Percentiles rank a stretch among this genome's conserved stretches.
Conservation (phyloP, 2,797 vertebrate species). For the Ctenopoma multispine region DNA sequence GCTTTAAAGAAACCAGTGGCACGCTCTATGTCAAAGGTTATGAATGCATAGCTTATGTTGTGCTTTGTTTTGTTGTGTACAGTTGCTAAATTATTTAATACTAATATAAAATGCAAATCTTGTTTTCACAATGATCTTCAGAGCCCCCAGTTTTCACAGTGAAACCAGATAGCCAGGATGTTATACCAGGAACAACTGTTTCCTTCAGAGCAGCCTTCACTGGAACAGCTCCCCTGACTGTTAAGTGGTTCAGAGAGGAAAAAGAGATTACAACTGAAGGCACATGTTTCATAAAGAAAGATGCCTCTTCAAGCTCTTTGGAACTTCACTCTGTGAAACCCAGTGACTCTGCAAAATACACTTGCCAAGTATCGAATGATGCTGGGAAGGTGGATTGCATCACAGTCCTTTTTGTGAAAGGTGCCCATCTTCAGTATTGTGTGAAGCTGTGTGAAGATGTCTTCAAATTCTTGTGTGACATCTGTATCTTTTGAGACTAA, state of each 20-base stretch:
- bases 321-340: constrained; percentile 94
- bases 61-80: constrained; percentile 3
- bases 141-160: constrained; percentile 93
- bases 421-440: constrained; percentile 80
- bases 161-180: constrained; percentile 90
- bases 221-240: constrained; percentile 90
- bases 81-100: constrained; percentile 23
- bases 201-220: constrained; percentile 90
- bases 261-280: constrained; percentile 91
- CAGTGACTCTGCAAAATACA: constrained; percentile 91
- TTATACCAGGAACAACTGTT: constrained; percentile 90
- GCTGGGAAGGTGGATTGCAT: constrained; percentile 92
- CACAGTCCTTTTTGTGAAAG: constrained; percentile 95
- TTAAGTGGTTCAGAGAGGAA: constrained; percentile 94
- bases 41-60: constrained; percentile 27
- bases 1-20: constrained; percentile 93
- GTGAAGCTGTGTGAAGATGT: constrained; percentile 35
- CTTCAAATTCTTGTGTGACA: not conserved
- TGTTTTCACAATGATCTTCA: constrained; percentile 74
- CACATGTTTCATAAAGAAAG: constrained; percentile 94
- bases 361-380: constrained; percentile 93
- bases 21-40: constrained; percentile 96
- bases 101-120: constrained; percentile 54
- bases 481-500: constrained; percentile 46
- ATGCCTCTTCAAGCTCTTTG: constrained; percentile 90